Evolutionary conservation across 64 coral and sea anemone genomes (phyloP), one percentile per base, ranked within the genome.

Genomic region (Actinia tenebrosa): DNA sequence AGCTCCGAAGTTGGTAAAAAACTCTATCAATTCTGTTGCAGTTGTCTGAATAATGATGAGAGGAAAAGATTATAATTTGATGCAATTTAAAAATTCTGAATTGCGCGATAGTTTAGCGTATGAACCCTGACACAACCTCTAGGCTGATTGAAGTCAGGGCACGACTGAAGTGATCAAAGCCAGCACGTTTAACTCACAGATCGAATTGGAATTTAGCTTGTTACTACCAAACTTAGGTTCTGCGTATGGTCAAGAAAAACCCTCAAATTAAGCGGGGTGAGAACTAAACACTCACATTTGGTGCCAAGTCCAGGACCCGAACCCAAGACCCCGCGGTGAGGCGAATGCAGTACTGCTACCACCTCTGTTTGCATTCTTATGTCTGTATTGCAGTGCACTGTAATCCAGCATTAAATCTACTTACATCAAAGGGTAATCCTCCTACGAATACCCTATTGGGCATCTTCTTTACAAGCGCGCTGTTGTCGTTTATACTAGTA

Each of bases 401-500:
- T 37, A 45, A 83, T 68, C 23, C 75, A 50, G 22, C 58, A 53
- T 83, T 71, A 71, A 23, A 13, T 54, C n/a, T 10, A 89, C 88
- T 89, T 59, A 89, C 88, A 77, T 89, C 84, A 22, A 89, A 89
- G 2, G 88, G 80, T 6, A 89, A 63, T 58, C 88, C 88, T 3
- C 88, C 88, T 0, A 89, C 88, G n/a, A 89, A 89, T 42, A 89
- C 84, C 3, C 88, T 47, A 55, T 89, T 84, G 0, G 88, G 88
- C 25, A 89, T 89, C 25, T 89, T 89, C 22, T 84, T 22, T 17
- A 83, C 13, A 0, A 27, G 23, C n/a, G 25, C 11, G 20, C 10
- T 75, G 23, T 14, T 23, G 22, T 69, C 8, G n/a, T 42, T 15
- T 37, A 37, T 37, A 9, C 13, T 69, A 10, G 5, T 11, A 58